Evolutionary conservation across 2,113 vertebrate species (phyloP), one percentile per base, ranked within the genome.

Genomic region (Calyptomena viridis): DNA sequence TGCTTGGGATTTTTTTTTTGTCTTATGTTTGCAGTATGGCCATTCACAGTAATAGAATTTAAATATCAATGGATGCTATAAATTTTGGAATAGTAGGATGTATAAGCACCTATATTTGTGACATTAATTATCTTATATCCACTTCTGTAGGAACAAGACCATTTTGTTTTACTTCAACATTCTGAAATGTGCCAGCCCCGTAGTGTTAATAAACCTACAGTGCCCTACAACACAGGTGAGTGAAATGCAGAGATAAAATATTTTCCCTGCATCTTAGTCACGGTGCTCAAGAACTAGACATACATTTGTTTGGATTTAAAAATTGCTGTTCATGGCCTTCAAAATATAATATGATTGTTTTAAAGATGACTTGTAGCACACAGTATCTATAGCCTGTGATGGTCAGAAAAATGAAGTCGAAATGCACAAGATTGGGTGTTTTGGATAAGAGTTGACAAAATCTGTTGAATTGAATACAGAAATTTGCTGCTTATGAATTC

Each of bases 121-220:
- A 47, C 20, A 31, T 37, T 87, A 74, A 52, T 73, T 64, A 22
- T 92, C 60, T 92, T 75, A 25, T 89, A 56, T 93, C 46, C 31
- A 44, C 83, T 97, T 96, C 68, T 87, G n/a, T 92, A 99, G 99
- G 98, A 99, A 99, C 98, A 99, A 99, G 98, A 97, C 98, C 88
- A 97, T 98, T 98, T 98, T 99, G 96, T 99, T 99, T 98, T 99
- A 99, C 97, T 99, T 99, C 96, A 99, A 99, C 97, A 98, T 99
- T 95, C 97, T 99, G 87, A 98, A 98, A 97, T 99, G 99, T 98
- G 98, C 98, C 95, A 99, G 95, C 96, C 98, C 99, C 23, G 78
- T 98, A 19, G 98, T 99, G 96, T 97, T 99, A 96, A 97, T 99
- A 95, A 99, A 98, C 96, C 98, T 99, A 56, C 99, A 99, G 98